Conservation (phyloP, 2,888 invertebrate genomes). For the Morpho deidamia region DNA sequence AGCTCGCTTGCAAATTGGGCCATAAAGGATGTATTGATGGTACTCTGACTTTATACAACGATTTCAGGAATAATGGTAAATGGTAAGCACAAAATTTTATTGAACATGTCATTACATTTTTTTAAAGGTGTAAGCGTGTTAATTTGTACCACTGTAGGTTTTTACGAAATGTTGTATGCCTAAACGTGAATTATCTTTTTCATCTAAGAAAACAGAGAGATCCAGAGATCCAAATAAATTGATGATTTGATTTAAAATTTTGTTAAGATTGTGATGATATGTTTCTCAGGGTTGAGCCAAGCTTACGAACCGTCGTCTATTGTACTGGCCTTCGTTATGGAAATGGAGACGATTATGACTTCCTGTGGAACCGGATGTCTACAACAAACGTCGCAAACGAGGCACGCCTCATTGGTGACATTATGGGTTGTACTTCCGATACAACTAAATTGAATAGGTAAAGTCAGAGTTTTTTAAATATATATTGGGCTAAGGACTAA, state of each 20-base stretch:
- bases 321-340: slow-evolving; percentile 81
- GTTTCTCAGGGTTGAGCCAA: slow-evolving; percentile 49
- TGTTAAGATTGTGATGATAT: neutral
- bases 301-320: slow-evolving; percentile 78
- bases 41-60: slow-evolving; percentile 39
- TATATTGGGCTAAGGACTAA: no score
- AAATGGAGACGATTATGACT: slow-evolving; percentile 79
- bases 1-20: slow-evolving; percentile 81
- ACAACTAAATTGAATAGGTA: slow-evolving; percentile 74
- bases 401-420: slow-evolving; percentile 74
- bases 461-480: neutral
- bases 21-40: slow-evolving; percentile 71
- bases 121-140: neutral
- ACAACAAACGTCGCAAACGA: slow-evolving; percentile 80
- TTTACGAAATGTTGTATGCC: no score
- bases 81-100: slow-evolving; percentile 48
- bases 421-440: slow-evolving; percentile 80
- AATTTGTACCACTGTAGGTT: no score
- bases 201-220: no score
- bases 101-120: no score
- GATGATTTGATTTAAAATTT: no score
- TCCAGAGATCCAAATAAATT: no score
- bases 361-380: slow-evolving; percentile 78
- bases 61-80: slow-evolving; percentile 44
- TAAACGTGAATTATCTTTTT: no score